Base-by-base conservation (phyloP, 2,888 invertebrate species). In the Chouioia cunea region DNA sequence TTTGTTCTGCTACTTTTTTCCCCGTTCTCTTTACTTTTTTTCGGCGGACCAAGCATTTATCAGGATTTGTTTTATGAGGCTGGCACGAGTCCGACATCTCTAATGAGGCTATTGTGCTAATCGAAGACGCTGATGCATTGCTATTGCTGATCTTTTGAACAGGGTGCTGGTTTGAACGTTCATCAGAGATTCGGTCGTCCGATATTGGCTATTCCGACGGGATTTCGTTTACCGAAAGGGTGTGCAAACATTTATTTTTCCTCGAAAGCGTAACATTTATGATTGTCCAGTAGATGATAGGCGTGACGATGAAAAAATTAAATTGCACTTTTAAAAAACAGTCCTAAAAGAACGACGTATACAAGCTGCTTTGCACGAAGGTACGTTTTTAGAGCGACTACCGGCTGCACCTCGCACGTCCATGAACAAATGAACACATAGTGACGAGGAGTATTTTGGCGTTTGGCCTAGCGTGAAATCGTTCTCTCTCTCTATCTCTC, bases 371-470 rank as follows among this genome's bases (percentile, higher is more conserved):
- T n/a, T n/a, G n/a, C n/a, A n/a, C n/a, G n/a, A n/a, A n/a, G 36
- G 1, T 10, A 27, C 3, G 27, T 27, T 36, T 1, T 36, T 36
- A 44, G 44, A 12, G 22, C 2, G 52, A 43, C 4, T 10, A n/a
- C 50, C 20, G 48, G 54, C 15, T 54, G 43, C 18, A 36, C 12
- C 44, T 14, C 27, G 59, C 46, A 50, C 68, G 74, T 73, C 72
- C 74, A n/a, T n/a, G 77, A 79, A 83, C 78, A 82, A 83, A 84
- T 84, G 83, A 83, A 81, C 80, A 80, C 76, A 72, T 81, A 79
- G 80, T 83, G 83, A 83, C 84, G 81, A 76, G 82, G 74, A 80
- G 80, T 77, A 84, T 83, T 84, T 83, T 36, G 78, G 80, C 81
- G 81, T 81, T 80, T 74, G 77, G 78, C 77, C 77, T 82, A 79